These are phyloP conservation scores for Caenorhabditis doughertyi DNA, from an alignment of 2,888 invertebrate genomes.

Conservation along the genomic window DNA sequence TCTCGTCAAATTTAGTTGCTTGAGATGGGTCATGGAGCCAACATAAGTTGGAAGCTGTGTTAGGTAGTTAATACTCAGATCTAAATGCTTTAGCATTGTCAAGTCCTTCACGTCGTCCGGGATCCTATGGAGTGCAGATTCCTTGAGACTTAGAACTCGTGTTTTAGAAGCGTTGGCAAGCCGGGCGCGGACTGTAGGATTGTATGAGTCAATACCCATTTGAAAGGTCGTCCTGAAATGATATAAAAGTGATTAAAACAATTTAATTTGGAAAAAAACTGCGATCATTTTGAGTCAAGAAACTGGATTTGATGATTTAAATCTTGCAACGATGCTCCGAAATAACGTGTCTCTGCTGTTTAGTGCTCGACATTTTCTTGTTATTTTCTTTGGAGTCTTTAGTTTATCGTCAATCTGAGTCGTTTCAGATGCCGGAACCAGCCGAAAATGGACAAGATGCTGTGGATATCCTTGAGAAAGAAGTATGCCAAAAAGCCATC, in stretches of 20 bases:
- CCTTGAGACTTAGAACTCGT: constrained; percentile 92
- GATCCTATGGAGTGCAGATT: constrained; percentile 89
- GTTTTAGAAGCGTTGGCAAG: constrained; percentile 92
- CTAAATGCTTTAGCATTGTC: constrained; percentile 89
- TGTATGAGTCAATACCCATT: constrained; percentile 61
- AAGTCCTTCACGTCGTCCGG: constrained; percentile 76
- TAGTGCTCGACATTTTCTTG: constrained; percentile 15
- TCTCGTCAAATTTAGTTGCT: constrained; percentile 84
- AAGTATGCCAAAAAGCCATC: constrained; percentile 13
- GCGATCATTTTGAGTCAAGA: too few relatives aligned
- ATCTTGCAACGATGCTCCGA: constrained; percentile 40
- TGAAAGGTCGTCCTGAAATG: constrained; percentile 1
- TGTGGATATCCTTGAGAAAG: constrained; percentile 45
- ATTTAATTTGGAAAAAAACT: background rate
- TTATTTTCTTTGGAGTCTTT: background rate
- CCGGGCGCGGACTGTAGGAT: constrained; percentile 52
- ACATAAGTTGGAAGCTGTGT: constrained; percentile 85
- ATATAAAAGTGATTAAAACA: constrained; percentile 1
- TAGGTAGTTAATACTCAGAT: constrained; percentile 94
- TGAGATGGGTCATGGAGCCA: constrained; percentile 84
- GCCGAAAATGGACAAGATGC: constrained; percentile 36
- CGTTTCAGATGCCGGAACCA: constrained; percentile 49
- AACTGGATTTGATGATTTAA: constrained; percentile 42
- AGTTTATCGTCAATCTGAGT: background rate
- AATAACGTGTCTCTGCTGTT: constrained; percentile 27